Percentiles rank a stretch among this genome's conserved stretches.
These are phyloP conservation scores for Cichladusa arquata DNA, from an alignment of 2,113 vertebrate genomes.

Conservation along the genomic window DNA sequence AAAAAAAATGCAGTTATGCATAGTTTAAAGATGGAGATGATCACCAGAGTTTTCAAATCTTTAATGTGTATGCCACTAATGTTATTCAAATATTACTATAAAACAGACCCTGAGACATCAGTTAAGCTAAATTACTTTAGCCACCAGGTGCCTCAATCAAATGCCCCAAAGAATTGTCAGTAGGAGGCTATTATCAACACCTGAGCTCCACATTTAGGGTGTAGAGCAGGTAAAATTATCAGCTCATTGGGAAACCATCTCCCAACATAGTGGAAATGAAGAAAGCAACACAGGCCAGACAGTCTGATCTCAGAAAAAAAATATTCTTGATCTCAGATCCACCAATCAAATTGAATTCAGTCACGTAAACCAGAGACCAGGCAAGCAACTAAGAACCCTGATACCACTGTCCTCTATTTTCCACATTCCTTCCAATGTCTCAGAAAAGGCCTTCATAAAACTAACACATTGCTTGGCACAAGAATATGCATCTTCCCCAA, in stretches of 20 bases:
- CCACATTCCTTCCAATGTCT: background rate
- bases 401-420: background rate
- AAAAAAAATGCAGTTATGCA: background rate
- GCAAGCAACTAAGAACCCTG: background rate
- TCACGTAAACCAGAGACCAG: background rate
- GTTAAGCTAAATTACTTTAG: background rate
- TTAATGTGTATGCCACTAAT: background rate
- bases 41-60: background rate
- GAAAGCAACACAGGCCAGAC: background rate
- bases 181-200: background rate
- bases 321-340: background rate
- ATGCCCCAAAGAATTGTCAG: background rate
- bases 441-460: background rate
- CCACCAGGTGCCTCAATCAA: background rate
- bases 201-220: background rate
- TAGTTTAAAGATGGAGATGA: background rate
- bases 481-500: background rate
- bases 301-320: background rate
- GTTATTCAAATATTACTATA: background rate
- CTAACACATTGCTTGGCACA: background rate
- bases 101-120: background rate
- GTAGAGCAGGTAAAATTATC: background rate
- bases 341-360: background rate
- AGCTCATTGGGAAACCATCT: background rate
- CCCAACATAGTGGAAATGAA: background rate